phyloP scores from a whole-genome alignment of 2,888 invertebrate species.

The Leuctra nigra region DNA sequence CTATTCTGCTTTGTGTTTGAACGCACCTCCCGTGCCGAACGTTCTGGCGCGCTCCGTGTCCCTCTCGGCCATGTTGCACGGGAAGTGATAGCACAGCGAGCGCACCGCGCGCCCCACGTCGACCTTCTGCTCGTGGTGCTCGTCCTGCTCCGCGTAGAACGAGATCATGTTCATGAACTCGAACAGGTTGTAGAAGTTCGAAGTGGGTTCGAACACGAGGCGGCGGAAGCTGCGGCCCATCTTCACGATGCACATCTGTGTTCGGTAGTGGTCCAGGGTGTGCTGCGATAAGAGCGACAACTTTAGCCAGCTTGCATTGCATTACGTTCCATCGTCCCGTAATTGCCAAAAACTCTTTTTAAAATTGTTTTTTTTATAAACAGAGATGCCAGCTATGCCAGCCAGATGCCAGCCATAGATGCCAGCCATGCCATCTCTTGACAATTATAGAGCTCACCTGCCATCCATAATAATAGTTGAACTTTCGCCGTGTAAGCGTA shows the following conservation, averaged over 20 bases:
- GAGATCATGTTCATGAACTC: slow-evolving; percentile 79
- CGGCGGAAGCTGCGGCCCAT: slow-evolving; percentile 60
- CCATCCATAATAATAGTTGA: slow-evolving; percentile 77
- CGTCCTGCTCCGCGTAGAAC: slow-evolving; percentile 58
- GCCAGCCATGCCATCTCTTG: too few species aligned
- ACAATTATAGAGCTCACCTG: slow-evolving; percentile 47
- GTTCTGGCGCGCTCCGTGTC: slow-evolving; percentile 56
- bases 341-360: not conserved
- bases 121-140: not conserved
- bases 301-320: too few species aligned
- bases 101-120: slow-evolving; percentile 47
- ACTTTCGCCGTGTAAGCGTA: slow-evolving; percentile 65
- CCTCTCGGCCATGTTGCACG: slow-evolving; percentile 61
- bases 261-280: slow-evolving; percentile 65
- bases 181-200: slow-evolving; percentile 73
- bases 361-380: not conserved
- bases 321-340: not conserved
- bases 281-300: too few species aligned
- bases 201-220: slow-evolving; percentile 63
- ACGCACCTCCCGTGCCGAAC: slow-evolving; percentile 66
- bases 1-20: too few species aligned
- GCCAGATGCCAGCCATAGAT: too few species aligned
- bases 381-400: too few species aligned
- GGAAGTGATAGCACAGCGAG: slow-evolving; percentile 62
- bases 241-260: slow-evolving; percentile 60